phyloP scores from a whole-genome alignment of 2,888 invertebrate species.

The Hemithea aestivaria region DNA sequence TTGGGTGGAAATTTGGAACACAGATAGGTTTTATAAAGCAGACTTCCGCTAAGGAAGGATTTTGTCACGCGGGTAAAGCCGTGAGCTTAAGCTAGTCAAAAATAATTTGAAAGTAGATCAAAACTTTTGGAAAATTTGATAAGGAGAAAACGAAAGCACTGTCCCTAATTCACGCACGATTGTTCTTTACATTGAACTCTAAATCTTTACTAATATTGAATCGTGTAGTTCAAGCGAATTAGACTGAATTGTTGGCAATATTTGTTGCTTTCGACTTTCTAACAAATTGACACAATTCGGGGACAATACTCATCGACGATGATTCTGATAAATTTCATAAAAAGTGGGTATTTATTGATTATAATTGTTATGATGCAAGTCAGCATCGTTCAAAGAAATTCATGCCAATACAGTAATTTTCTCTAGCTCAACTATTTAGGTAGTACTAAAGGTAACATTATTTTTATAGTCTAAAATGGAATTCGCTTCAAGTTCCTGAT shows the following conservation, averaged over 20 bases:
- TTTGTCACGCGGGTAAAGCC: too few species aligned
- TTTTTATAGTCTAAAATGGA: too few species aligned
- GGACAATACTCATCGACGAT: conserved; percentile 3
- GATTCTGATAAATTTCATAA: conserved; percentile 7
- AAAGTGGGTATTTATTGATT: conserved; percentile 8
- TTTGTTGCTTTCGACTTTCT: conserved; percentile 26
- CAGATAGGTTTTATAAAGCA: too few species aligned
- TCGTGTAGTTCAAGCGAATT: conserved; percentile 16
- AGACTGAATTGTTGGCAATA: conserved; percentile 14
- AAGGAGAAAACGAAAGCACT: not conserved
- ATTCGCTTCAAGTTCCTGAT: too few species aligned
- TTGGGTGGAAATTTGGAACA: too few species aligned
- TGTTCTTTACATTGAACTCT: conserved; percentile 1
- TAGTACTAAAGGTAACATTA: too few species aligned
- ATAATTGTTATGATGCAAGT: conserved; percentile 13
- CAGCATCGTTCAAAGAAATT: conserved; percentile 10
- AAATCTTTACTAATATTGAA: conserved; percentile 10
- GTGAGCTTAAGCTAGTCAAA: too few species aligned
- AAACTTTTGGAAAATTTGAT: too few species aligned
- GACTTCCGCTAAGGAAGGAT: too few species aligned
- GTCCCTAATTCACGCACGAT: conserved; percentile 2
- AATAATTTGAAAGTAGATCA: not conserved
- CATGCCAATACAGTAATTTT: too few species aligned
- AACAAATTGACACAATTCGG: conserved; percentile 22
- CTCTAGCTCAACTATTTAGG: too few species aligned